Evolutionary conservation across 2,797 vertebrate species (phyloP), one percentile per base, ranked within the genome.

Genomic region (Nothura maculosa): DNA sequence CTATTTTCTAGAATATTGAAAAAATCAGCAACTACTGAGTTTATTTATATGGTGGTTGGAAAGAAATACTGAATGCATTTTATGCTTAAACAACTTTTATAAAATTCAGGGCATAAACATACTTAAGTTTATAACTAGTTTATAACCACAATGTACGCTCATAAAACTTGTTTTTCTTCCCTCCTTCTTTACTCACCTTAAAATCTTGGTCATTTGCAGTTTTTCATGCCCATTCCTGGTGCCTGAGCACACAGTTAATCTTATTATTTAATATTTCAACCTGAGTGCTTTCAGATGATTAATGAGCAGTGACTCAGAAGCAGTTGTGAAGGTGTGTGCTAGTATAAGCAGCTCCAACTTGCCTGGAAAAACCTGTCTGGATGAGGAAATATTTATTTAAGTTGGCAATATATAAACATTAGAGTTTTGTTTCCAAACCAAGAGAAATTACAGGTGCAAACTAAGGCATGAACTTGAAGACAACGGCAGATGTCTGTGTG

Each of bases 311-410:
- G 61, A 68, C 69, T 80, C 63, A 80, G 68, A 76, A 80, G 60
- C 4, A 12, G 34, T 20, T 82, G 38, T 42, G 55, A 89, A 89
- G 81, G 55, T 80, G 69, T 27, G 21, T 45, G 60, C 55, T 77
- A 45, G 28, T 40, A 34, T 14, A 38, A 63, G 34, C 38, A 87
- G 70, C 27, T 87, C 57, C 58, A 77, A 66, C 38, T 66, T 66
- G 67, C 62, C 75, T 81, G 67, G 86, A 70, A 74, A 84, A 89
- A 93, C 66, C 70, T 78, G 86, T 78, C 74, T 81, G 48, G 78
- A 89, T 30, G 52, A 61, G 47, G 47, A 81, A 81, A 57, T 81
- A 81, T n/a, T 47, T 81, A 47, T 48, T 54, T 47, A 50, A 64
- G 22, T 28, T 55, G 66, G 60, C 68, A 85, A 72, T 7, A 34